phyloP scores from a whole-genome alignment of 2,113 vertebrate species.

The western clawed frog (Xenopus tropicalis) region DNA sequence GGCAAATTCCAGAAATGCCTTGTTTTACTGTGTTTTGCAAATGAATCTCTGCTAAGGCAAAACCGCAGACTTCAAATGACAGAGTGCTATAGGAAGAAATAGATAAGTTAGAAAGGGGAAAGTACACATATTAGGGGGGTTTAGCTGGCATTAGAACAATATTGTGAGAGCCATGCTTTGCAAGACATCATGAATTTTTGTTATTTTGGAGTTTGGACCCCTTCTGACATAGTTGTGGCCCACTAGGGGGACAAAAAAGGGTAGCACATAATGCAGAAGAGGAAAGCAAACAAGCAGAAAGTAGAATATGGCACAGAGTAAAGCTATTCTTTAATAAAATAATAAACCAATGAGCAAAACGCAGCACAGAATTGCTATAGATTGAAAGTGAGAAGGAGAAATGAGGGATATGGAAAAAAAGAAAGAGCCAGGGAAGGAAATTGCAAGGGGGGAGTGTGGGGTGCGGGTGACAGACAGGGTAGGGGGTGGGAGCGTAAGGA shows the following conservation, averaged over 20 bases:
- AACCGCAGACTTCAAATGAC: conserved; percentile 6
- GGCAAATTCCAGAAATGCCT: conserved; percentile 36
- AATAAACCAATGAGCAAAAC: not conserved
- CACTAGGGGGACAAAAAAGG: no score
- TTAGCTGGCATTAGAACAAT: no score
- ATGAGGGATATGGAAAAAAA: conserved; percentile 38
- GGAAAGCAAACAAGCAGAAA: no score
- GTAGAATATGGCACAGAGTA: no score
- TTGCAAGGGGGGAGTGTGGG: conserved; percentile 31
- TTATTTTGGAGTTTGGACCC: no score
- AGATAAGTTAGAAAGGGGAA: not conserved
- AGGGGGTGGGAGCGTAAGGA: conserved; percentile 41
- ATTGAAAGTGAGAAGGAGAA: conserved; percentile 25
- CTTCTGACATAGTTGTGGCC: no score
- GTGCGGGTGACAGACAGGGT: conserved; percentile 45
- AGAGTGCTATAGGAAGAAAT: conserved; percentile 6
- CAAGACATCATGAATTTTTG: no score
- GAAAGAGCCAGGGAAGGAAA: conserved; percentile 40
- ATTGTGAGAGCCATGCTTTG: no score
- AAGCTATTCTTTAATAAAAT: no score
- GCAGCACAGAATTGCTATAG: not conserved
- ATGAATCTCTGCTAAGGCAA: not conserved
- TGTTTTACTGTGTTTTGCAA: conserved; percentile 9
- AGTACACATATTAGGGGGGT: not conserved
- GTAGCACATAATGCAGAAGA: no score